phyloP scores from a whole-genome alignment of 1,140 invertebrate genomes.

The Drosophila insularis region DNA sequence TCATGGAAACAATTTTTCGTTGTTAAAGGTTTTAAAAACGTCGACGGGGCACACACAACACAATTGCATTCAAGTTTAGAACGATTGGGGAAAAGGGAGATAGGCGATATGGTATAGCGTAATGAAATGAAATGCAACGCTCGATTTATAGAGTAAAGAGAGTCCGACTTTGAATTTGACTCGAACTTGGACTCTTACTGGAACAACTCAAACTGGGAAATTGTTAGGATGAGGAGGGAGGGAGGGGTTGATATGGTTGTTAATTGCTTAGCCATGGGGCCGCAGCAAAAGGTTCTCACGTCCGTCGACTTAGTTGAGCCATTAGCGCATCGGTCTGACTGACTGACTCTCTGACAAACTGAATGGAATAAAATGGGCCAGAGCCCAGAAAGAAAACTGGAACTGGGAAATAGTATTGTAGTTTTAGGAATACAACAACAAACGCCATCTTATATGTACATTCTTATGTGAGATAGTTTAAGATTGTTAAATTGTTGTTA shows the following conservation, averaged over 20 bases:
- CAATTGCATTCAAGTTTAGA: slow-evolving; percentile 3
- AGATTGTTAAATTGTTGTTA: neutral
- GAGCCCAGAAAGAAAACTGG: neutral
- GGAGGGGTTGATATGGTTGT: slow-evolving; percentile 29
- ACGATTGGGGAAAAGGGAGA: neutral
- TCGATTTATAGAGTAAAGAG: slow-evolving; percentile 48
- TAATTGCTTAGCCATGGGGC: slow-evolving; percentile 54
- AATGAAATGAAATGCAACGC: slow-evolving; percentile 46
- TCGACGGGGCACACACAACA: slow-evolving; percentile 1
- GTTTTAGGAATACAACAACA: neutral
- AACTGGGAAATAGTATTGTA: neutral
- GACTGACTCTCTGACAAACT: neutral
- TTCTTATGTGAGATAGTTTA: neutral
- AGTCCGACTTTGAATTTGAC: slow-evolving; percentile 34
- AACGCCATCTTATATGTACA: neutral
- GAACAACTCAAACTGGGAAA: neutral
- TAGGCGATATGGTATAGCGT: neutral
- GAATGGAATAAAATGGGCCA: too few species aligned
- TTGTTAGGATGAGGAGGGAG: neutral
- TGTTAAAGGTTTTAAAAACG: slow-evolving; percentile 43
- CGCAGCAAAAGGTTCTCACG: slow-evolving; percentile 64
- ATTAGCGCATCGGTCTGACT: slow-evolving; percentile 35
- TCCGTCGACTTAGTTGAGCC: slow-evolving; percentile 42
- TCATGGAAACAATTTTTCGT: slow-evolving; percentile 71
- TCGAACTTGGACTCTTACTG: neutral